A percentile compares a stretch with the other conserved stretches of the same genome.
Evolutionary conservation across 2,797 vertebrate species (phyloP).

Genomic region (Pachyuromys duprasi): DNA sequence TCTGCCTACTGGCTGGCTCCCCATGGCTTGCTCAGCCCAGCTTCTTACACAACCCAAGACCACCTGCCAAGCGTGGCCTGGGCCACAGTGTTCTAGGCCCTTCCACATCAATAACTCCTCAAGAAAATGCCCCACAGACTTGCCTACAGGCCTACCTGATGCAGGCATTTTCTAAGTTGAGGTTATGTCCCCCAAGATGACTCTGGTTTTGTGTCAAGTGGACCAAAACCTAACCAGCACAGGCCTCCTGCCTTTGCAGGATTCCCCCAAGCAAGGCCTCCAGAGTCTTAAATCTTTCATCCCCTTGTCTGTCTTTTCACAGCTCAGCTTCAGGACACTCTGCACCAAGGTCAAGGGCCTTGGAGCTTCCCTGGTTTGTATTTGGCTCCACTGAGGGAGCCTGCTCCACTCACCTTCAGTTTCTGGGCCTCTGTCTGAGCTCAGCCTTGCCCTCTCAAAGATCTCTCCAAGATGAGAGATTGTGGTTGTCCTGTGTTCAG

Average conservation of each 20-base stretch:
- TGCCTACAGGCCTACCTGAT: neutral
- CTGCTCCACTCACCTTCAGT: neutral
- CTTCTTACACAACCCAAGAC: neutral
- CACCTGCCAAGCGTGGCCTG: neutral
- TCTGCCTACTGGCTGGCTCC: neutral
- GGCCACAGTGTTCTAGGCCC: neutral
- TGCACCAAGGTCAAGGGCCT: neutral
- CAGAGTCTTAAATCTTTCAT: no score
- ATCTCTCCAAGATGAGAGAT: accelerated
- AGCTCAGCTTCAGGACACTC: neutral
- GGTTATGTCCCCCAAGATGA: neutral
- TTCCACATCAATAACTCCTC: neutral
- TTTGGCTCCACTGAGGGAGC: accelerated
- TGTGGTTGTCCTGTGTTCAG: neutral
- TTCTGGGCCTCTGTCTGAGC: neutral
- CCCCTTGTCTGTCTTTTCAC: neutral
- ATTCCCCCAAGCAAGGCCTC: neutral
- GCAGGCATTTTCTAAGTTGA: neutral
- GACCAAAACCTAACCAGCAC: neutral
- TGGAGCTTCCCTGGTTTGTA: accelerated
- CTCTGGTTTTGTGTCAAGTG: neutral
- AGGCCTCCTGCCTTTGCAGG: neutral
- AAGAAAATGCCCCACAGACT: neutral
- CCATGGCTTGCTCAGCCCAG: neutral
- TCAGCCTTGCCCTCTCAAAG: neutral